Percentiles rank a stretch among this genome's conserved stretches.
phyloP scores from a whole-genome alignment of 2,888 invertebrate species.

The Glomeris marginata region DNA sequence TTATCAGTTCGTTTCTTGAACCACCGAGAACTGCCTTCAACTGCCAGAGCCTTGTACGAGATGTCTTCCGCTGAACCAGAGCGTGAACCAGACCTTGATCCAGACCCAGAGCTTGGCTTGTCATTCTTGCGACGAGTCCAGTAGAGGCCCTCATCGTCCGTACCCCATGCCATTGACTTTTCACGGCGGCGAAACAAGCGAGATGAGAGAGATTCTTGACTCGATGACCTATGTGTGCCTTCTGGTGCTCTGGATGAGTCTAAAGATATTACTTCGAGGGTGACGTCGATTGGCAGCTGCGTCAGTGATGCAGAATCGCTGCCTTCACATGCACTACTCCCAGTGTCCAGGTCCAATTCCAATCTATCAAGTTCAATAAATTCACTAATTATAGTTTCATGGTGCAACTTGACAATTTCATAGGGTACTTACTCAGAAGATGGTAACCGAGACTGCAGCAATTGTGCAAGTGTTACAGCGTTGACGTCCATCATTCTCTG shows the following conservation, averaged over 20 bases:
- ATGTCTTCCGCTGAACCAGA: too few species aligned
- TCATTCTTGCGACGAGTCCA: too few species aligned
- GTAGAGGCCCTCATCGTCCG: background rate
- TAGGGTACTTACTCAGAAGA: constrained; percentile 30
- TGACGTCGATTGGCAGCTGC: constrained; percentile 9
- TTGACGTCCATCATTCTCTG: constrained; percentile 68
- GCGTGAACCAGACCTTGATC: too few species aligned
- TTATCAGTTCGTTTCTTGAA: too few species aligned
- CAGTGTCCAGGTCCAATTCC: constrained; percentile 29
- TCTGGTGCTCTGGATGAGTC: background rate
- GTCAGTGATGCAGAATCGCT: constrained; percentile 33
- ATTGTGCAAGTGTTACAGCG: constrained; percentile 59
- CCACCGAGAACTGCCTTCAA: background rate
- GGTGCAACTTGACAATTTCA: background rate
- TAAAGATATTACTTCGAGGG: background rate
- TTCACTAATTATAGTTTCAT: too few species aligned
- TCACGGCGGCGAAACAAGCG: constrained; percentile 13
- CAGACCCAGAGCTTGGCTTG: too few species aligned
- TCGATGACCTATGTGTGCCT: constrained; percentile 7
- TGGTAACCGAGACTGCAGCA: constrained; percentile 27
- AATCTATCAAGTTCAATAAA: constrained; percentile 20
- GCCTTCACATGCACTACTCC: constrained; percentile 25
- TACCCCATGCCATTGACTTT: constrained; percentile 5
- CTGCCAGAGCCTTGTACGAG: constrained; percentile 10
- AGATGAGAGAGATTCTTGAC: constrained; percentile 2